Evolutionary conservation across 2,888 invertebrate genomes (phyloP).

Genomic region (Polia nebulosa): DNA sequence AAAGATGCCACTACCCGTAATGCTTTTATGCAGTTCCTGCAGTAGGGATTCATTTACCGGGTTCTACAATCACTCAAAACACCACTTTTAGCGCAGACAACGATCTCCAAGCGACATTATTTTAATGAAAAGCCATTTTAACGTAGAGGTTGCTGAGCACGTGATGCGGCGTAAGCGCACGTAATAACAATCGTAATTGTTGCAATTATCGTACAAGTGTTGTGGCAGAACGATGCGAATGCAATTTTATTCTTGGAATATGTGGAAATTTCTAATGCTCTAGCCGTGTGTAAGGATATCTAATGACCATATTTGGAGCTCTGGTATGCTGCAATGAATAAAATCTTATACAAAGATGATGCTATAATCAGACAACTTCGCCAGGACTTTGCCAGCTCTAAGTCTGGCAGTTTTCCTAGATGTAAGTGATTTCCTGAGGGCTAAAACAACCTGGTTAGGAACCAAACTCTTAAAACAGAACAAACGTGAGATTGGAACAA

Average conservation of each 20-base stretch:
- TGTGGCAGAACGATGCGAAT: constrained; percentile 65
- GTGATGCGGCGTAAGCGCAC: constrained; percentile 68
- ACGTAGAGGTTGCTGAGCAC: constrained; percentile 55
- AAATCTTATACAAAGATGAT: background rate
- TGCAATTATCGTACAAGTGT: constrained; percentile 69
- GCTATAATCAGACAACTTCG: background rate
- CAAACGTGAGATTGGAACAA: background rate
- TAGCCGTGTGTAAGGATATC: background rate
- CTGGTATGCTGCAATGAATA: background rate
- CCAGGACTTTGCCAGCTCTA: background rate
- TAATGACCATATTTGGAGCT: background rate
- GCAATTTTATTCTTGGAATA: constrained; percentile 72
- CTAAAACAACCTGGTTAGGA: background rate
- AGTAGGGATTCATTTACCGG: background rate
- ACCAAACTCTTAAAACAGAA: background rate
- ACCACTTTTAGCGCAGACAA: constrained; percentile 38
- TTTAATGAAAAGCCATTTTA: constrained; percentile 62
- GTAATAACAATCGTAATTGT: constrained; percentile 75
- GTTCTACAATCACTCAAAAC: constrained; percentile 34
- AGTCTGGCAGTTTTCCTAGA: background rate
- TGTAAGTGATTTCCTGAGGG: background rate
- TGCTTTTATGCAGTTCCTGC: background rate
- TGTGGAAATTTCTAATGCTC: constrained; percentile 67
- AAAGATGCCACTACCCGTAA: background rate
- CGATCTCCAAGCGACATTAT: constrained; percentile 47